Conservation (phyloP, 2,113 vertebrate species). For the Potamarius usumacintae region DNA sequence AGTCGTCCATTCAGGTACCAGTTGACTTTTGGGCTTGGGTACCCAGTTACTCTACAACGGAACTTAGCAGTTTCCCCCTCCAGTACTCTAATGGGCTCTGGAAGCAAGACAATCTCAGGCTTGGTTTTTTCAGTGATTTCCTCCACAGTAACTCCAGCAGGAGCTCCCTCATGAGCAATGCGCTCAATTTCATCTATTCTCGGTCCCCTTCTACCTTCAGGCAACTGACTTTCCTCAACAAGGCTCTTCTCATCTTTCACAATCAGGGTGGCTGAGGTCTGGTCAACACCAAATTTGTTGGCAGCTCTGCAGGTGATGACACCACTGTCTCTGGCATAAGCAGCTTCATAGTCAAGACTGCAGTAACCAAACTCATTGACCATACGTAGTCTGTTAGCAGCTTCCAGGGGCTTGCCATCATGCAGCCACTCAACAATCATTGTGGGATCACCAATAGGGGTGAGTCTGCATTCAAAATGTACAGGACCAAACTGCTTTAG, state of each 20-base stretch:
- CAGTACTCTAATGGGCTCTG: conserved; percentile 83
- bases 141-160: conserved; percentile 79
- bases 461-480: conserved; percentile 94
- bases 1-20: conserved; percentile 98
- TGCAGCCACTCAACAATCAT: conserved; percentile 98
- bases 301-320: conserved; percentile 93
- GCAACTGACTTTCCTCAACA: conserved; percentile 86
- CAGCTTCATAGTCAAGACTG: conserved; percentile 91
- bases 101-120: conserved; percentile 91
- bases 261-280: conserved; percentile 91
- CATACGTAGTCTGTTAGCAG: conserved; percentile 95
- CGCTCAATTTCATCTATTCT: conserved; percentile 91
- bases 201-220: conserved; percentile 87
- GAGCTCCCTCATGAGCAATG: conserved; percentile 86
- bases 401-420: conserved; percentile 90
- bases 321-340: conserved; percentile 94
- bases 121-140: conserved; percentile 87
- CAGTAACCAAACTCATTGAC: conserved; percentile 97
- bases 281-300: conserved; percentile 92
- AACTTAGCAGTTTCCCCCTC: conserved; percentile 92
- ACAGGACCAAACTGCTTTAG: conserved; percentile 90
- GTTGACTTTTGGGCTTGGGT: conserved; percentile 92
- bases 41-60: conserved; percentile 92
- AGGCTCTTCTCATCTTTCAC: conserved; percentile 98
- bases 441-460: conserved; percentile 93